Conservation (phyloP, 2,797 vertebrate genomes). For the Pempheris klunzingeri region DNA sequence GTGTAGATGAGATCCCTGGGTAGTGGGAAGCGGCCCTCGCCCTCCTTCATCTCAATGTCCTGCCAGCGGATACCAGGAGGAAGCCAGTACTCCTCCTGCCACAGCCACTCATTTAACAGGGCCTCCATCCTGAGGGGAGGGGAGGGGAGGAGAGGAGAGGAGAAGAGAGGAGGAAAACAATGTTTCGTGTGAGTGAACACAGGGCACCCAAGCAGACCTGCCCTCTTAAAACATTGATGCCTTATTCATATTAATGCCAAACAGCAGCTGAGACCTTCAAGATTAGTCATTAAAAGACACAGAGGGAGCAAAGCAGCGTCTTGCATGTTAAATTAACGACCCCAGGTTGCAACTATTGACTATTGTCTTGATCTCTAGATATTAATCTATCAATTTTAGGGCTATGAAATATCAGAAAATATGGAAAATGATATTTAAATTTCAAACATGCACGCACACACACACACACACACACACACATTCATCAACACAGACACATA, state of each 20-base stretch:
- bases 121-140: conserved; percentile 84
- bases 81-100: conserved; percentile 90
- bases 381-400: not conserved
- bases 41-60: conserved; percentile 83
- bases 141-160: conserved; percentile 1
- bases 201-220: not conserved
- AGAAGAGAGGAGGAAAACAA: not conserved
- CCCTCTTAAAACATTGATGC: conserved; percentile 47
- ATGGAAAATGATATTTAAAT: not conserved
- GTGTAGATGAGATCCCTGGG: conserved; percentile 87
- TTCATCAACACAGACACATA: not conserved
- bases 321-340: not conserved
- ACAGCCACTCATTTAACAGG: conserved; percentile 88
- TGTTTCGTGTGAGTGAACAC: conserved; percentile 3
- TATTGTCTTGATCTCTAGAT: not conserved
- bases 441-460: not conserved
- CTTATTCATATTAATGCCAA: conserved; percentile 42
- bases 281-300: not conserved
- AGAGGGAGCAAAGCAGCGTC: not conserved
- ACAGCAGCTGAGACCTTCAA: conserved; percentile 21
- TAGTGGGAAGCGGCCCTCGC: conserved; percentile 78
- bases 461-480: not conserved
- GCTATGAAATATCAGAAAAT: not conserved
- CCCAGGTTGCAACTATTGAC: not conserved
- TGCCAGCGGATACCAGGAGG: conserved; percentile 88